Percentiles rank a stretch among this genome's conserved stretches.
Evolutionary conservation across 2,888 invertebrate genomes (phyloP).

Genomic region (Andrena fulva): DNA sequence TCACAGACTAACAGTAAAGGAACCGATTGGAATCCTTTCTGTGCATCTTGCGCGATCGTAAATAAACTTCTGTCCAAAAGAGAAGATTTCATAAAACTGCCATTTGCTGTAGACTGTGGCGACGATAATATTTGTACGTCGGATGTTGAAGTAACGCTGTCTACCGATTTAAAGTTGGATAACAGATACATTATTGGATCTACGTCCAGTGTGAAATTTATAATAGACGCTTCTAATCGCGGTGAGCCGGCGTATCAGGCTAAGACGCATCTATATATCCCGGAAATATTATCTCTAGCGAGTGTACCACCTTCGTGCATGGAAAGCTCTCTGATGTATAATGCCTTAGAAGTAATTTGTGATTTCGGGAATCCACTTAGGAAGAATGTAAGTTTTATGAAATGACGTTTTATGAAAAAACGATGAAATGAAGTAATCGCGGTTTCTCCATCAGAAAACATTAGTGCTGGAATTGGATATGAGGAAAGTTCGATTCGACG

Average conservation of each 20-base stretch:
- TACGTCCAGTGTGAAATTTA: slow-evolving; percentile 41
- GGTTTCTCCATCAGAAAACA: slow-evolving; percentile 66
- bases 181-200: slow-evolving; percentile 68
- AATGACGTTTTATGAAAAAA: neutral
- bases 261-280: slow-evolving; percentile 67
- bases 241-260: slow-evolving; percentile 78
- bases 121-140: slow-evolving; percentile 73
- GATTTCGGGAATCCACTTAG: slow-evolving; percentile 76
- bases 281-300: slow-evolving; percentile 69
- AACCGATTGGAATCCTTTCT: slow-evolving; percentile 38
- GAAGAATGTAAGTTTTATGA: slow-evolving; percentile 62
- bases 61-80: slow-evolving; percentile 69
- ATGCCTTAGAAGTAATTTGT: slow-evolving; percentile 70
- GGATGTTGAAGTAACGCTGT: slow-evolving; percentile 67
- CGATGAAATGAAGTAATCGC: neutral
- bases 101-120: slow-evolving; percentile 77
- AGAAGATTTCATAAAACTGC: slow-evolving; percentile 68
- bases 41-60: slow-evolving; percentile 66
- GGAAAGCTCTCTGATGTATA: slow-evolving; percentile 33
- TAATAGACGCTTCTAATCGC: slow-evolving; percentile 65
- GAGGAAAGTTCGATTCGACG: slow-evolving; percentile 68
- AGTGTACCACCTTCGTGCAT: slow-evolving; percentile 72
- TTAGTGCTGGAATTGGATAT: slow-evolving; percentile 74
- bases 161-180: slow-evolving; percentile 52
- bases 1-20: slow-evolving; percentile 31